phyloP scores from a whole-genome alignment of 2,113 vertebrate species.

The Numida meleagris region DNA sequence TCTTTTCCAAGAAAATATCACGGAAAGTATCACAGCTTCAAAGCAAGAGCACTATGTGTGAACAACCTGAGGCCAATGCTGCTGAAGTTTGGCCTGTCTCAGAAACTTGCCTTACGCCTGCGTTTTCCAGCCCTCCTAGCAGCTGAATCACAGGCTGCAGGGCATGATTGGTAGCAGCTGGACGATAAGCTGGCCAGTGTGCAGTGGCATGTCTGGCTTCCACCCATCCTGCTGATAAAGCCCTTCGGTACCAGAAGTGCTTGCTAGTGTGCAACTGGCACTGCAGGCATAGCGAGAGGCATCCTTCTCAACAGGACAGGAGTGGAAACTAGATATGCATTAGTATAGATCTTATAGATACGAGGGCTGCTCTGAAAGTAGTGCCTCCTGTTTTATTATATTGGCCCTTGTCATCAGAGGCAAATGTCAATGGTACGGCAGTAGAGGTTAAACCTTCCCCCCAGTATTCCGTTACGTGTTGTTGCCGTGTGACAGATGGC shows the following conservation, averaged over 20 bases:
- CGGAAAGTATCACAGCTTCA: not conserved
- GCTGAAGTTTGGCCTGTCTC: not conserved
- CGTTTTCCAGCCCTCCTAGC: not conserved
- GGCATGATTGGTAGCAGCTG: not conserved
- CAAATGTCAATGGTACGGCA: too few species aligned
- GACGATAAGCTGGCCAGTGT: not conserved
- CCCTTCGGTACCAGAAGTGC: not conserved
- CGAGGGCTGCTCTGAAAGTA: too few species aligned
- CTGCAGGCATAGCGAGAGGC: not conserved
- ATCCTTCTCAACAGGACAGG: not conserved
- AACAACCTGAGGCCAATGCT: not conserved
- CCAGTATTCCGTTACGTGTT: too few species aligned
- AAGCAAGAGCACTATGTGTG: not conserved
- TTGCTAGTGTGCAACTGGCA: not conserved
- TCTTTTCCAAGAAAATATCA: not conserved
- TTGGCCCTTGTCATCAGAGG: too few species aligned
- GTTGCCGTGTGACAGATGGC: too few species aligned
- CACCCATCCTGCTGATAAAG: not conserved
- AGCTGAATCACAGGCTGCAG: not conserved
- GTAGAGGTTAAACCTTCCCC: too few species aligned
- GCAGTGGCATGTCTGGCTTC: not conserved
- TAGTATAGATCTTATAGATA: not conserved
- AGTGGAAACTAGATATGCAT: not conserved
- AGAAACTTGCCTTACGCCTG: not conserved
- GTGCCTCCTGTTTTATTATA: too few species aligned